Base-by-base conservation (phyloP, 2,797 vertebrate species). In the Meda fulgida region DNA sequence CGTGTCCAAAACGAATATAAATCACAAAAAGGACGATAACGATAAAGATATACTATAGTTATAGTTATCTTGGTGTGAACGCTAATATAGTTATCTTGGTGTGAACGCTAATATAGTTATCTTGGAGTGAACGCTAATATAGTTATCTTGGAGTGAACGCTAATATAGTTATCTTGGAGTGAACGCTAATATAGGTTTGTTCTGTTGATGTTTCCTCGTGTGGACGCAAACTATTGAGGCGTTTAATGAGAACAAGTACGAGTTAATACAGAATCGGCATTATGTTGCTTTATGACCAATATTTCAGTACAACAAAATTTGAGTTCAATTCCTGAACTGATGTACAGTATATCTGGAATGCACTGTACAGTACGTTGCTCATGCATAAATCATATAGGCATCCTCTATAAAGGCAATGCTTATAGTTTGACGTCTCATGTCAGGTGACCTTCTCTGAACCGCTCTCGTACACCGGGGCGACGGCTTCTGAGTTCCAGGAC, bases 401-500 rank as follows among this genome's bases (percentile, higher is more conserved):
- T 48, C 26, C 18, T 34, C 72, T 23, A 13, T 36, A 38, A 69
- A 77, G 38, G 8, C 21, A 71, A 19, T 23, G 29, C 46, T 75
- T 21, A 51, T 21, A 0, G 31, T 8, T 6, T 23, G 58, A 3
- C 19, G 9, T 31, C 31, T 83, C 9, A 38, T 79, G 43, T 81
- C 89, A 99, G 98, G 92, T 98, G 89, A 96, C 94, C 60, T 94
- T 98, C 86, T 94, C 95, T 4, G 97, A 98, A 91, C 94, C 96
- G 5, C 84, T 86, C 2, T 84, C 93, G 85, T 86, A 93, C 83
- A 90, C 92, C 1, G 76, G 89, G 0, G 89, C 92, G 72, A 93
- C 93, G 21, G 80, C 93, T 23, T 97, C 98, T 19, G 91, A 94
- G 51, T 99, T 99, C 85, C 95, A 99, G 92, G 92, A 93, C 1